These are phyloP conservation scores for Chionis minor DNA, from an alignment of 2,113 vertebrate species.

Conservation along the genomic window DNA sequence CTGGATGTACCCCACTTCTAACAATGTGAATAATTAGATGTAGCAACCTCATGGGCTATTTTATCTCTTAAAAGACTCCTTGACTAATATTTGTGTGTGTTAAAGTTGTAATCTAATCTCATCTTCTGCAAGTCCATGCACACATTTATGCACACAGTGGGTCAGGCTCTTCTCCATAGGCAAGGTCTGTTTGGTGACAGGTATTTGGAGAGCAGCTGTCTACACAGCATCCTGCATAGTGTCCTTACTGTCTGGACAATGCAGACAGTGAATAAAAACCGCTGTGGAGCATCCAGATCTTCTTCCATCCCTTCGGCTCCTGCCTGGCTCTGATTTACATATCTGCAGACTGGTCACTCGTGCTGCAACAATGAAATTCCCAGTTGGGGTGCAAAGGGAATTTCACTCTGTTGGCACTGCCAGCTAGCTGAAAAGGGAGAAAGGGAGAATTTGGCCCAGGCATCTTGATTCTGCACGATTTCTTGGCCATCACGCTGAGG, in stretches of 20 bases:
- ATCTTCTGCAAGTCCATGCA: background rate
- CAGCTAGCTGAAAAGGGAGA: background rate
- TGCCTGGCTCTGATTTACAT: background rate
- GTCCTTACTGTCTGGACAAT: background rate
- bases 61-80: background rate
- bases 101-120: background rate
- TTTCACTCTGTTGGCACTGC: background rate
- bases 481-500: background rate
- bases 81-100: constrained; percentile 12
- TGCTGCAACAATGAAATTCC: background rate
- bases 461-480: background rate
- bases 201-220: background rate
- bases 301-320: background rate
- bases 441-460: background rate
- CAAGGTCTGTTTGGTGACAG: background rate
- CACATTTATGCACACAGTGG: background rate
- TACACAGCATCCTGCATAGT: background rate
- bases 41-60: background rate
- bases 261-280: background rate
- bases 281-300: background rate
- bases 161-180: background rate
- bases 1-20: background rate
- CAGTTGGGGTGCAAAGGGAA: background rate
- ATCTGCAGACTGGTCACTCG: background rate
- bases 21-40: background rate